These are phyloP conservation scores for Heliconius hortense DNA, from an alignment of 2,888 invertebrate genomes.

Conservation along the genomic window DNA sequence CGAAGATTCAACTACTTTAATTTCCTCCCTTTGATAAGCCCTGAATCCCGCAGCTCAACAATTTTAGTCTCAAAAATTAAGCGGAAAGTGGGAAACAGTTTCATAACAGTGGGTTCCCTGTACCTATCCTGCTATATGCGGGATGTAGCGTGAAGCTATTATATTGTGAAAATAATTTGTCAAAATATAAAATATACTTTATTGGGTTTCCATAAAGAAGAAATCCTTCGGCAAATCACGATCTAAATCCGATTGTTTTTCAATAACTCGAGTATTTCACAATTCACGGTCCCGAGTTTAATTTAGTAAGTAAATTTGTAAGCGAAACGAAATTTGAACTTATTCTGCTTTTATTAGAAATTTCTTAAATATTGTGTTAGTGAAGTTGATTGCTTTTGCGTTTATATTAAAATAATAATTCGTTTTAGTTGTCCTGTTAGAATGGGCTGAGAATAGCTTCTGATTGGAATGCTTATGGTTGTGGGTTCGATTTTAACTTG, in stretches of 20 bases:
- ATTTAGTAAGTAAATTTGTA: conserved; percentile 24
- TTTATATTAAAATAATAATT: conserved; percentile 5
- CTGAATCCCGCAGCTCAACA: no score
- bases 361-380: conserved; percentile 20
- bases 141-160: no score
- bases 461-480: not conserved
- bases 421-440: not conserved
- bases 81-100: not conserved
- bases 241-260: conserved; percentile 24
- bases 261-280: conserved; percentile 10
- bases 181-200: conserved; percentile 3
- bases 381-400: conserved; percentile 6
- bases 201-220: conserved; percentile 1
- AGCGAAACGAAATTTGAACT: conserved; percentile 23
- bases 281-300: conserved; percentile 9
- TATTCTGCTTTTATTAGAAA: conserved; percentile 18
- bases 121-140: no score
- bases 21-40: not conserved
- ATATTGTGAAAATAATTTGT: not conserved
- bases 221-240: conserved; percentile 16
- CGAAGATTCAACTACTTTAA: not conserved
- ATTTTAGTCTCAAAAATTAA: not conserved
- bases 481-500: not conserved
- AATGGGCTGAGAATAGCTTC: no score
- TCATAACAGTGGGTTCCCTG: no score